phyloP scores from a whole-genome alignment of 2,888 invertebrate genomes.

The Nyleta sp. region DNA sequence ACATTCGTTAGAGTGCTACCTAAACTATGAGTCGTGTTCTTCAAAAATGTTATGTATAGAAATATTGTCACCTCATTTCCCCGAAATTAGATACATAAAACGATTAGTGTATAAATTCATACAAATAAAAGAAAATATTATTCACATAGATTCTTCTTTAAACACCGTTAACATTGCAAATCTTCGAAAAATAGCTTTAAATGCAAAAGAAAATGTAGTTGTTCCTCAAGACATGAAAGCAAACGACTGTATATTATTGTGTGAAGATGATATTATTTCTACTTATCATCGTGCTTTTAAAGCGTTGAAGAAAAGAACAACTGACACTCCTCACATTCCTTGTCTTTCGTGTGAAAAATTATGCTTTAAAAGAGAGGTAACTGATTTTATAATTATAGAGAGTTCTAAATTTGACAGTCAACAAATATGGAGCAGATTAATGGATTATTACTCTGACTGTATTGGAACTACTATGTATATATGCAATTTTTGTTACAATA shows the following conservation, averaged over 20 bases:
- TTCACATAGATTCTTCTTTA: too few species aligned
- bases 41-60: background rate
- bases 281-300: background rate
- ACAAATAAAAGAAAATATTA: constrained; percentile 3
- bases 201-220: constrained; percentile 22
- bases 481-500: background rate
- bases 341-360: too few species aligned
- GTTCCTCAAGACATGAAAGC: background rate
- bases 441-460: background rate
- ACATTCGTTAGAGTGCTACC: constrained; percentile 27
- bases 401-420: constrained; percentile 22
- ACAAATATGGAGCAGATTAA: constrained; percentile 15
- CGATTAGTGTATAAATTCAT: constrained; percentile 24
- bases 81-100: background rate
- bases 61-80: constrained; percentile 3
- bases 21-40: background rate
- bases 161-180: constrained; percentile 16
- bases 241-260: constrained; percentile 9
- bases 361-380: too few species aligned
- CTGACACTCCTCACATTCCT: too few species aligned
- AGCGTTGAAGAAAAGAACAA: constrained; percentile 3
- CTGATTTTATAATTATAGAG: constrained; percentile 1
- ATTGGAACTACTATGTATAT: background rate
- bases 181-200: constrained; percentile 11
- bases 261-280: background rate